Base-by-base conservation (phyloP, 2,888 invertebrate genomes). In the Eudasyphora cyanicolor region DNA sequence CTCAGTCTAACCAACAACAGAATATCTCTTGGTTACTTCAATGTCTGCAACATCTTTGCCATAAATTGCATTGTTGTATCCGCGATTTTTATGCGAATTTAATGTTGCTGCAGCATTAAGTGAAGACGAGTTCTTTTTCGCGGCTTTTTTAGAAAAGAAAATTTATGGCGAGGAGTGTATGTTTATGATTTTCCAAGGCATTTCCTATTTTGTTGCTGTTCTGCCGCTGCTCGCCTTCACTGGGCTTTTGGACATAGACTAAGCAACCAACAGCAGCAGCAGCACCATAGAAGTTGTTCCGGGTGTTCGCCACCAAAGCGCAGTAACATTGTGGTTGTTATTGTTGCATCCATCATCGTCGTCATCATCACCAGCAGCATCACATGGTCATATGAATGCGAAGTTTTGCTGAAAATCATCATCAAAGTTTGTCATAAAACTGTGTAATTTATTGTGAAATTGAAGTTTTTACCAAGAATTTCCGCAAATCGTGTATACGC, bases 371-470 rank as follows among this genome's bases (percentile, higher is more conserved):
- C 3, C n/a, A 45, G 10, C 45, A n/a, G n/a, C n/a, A n/a, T 4
- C 42, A 27, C 74, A 74, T 78, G 67, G n/a, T n/a, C 45, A n/a
- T 74, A 67, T 62, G 49, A 62, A 79, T 42, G 70, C 71, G 54
- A 29, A 32, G 29, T 32, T 45, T 51, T 70, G 70, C 21, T 51
- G 70, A 71, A 71, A 54, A 71, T 51, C 35, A 51, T 71, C 21
- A 51, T 51, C 51, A 54, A 38, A 42, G 24, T 57, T 73, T 73
- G 71, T 57, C 71, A 73, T 73, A 73, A 73, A 73, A 73, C 38
- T 75, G 51, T 70, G 49, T 78, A 78, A 75, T 38, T 82, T 82
- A 62, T 78, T 82, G 51, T 62, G 74, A 82, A 78, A 78, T 75
- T 74, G 60, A 74, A 57, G 24, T 51, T 74, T 67, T 69, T 67